Conservation (phyloP, 64 coral and sea anemone species). For the Hydrozoanthus tunicans region DNA sequence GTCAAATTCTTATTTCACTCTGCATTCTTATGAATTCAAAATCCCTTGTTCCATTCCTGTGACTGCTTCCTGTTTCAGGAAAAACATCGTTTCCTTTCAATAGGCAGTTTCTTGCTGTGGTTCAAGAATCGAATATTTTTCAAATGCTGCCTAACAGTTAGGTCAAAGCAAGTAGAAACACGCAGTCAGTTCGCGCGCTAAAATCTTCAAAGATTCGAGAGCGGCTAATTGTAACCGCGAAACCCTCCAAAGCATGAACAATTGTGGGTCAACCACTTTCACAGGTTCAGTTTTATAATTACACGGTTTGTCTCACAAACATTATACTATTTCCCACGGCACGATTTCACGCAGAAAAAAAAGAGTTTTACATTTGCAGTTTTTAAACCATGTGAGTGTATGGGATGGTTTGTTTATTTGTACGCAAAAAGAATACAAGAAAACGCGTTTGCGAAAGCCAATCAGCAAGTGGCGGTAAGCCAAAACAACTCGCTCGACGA, state of each 20-base stretch:
- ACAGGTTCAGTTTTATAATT: too few species aligned
- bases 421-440: constrained; percentile 16
- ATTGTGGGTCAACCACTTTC: too few species aligned
- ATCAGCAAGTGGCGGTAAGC: constrained; percentile 30
- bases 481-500: constrained; percentile 14
- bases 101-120: background rate
- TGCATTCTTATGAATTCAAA: background rate
- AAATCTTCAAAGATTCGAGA: background rate
- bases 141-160: background rate
- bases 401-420: constrained; percentile 11
- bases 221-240: too few species aligned
- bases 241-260: too few species aligned
- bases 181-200: background rate
- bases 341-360: background rate
- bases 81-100: background rate
- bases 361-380: background rate
- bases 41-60: background rate
- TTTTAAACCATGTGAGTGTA: constrained; percentile 18
- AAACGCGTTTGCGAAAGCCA: constrained; percentile 15
- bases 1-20: too few species aligned
- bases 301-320: background rate
- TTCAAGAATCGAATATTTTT: background rate
- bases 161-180: background rate
- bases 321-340: background rate
- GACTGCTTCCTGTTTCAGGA: background rate